Conservation (phyloP, 1,140 invertebrate genomes). For the Halictus rubicundus region DNA sequence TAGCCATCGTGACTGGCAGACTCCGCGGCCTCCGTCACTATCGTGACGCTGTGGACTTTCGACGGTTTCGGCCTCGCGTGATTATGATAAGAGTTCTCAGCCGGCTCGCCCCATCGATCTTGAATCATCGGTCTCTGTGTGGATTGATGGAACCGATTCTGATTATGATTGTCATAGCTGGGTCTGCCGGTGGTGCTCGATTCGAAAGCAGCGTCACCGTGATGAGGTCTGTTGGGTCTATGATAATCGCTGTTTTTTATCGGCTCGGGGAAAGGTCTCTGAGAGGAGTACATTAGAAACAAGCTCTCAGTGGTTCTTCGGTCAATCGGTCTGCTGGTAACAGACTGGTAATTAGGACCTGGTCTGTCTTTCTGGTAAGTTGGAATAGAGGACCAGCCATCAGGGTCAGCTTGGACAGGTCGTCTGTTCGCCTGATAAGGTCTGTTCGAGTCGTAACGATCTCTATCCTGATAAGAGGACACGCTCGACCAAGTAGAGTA, state of each 20-base stretch:
- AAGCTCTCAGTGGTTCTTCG: not conserved
- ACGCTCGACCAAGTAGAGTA: not conserved
- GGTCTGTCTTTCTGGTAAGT: slow-evolving; percentile 19
- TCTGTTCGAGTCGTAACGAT: not conserved
- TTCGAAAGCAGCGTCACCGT: too few relatives aligned
- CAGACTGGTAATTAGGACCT: too few relatives aligned
- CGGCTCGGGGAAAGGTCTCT: not conserved
- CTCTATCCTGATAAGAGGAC: not conserved
- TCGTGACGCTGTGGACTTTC: slow-evolving; percentile 55
- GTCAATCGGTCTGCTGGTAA: not conserved
- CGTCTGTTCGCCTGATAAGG: not conserved
- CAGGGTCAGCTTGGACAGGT: not conserved
- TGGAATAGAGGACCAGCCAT: slow-evolving; percentile 1
- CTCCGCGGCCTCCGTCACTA: slow-evolving; percentile 38
- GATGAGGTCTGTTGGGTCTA: not conserved
- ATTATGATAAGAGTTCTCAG: slow-evolving; percentile 6
- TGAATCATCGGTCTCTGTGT: not conserved
- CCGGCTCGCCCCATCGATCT: not conserved
- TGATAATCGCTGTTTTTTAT: not conserved
- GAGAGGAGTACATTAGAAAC: not conserved
- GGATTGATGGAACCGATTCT: not conserved
- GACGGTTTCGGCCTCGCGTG: slow-evolving; percentile 4
- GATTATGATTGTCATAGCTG: not conserved
- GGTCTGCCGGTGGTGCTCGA: not conserved
- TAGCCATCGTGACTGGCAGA: slow-evolving; percentile 3